Conservation (phyloP, 1,140 invertebrate genomes). For the Brachionus rotundiformis region DNA sequence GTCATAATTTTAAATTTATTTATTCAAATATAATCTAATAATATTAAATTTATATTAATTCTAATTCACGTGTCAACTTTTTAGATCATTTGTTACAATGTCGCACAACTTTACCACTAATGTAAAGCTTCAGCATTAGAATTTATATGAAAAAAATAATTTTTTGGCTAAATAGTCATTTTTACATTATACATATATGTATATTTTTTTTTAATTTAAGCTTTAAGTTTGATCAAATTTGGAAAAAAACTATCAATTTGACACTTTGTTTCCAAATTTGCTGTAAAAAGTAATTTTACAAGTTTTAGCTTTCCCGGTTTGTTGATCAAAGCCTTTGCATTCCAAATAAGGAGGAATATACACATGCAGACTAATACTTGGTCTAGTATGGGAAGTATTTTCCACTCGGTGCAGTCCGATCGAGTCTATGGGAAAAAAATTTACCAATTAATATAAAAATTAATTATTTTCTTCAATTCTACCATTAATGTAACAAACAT, state of each 20-base stretch:
- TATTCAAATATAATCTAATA: background rate
- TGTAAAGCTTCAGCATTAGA: background rate
- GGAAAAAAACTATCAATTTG: background rate
- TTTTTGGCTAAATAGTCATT: background rate
- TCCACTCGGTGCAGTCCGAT: constrained; percentile 92
- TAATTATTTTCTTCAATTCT: constrained; percentile 55
- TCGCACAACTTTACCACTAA: background rate
- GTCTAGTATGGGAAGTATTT: constrained; percentile 83
- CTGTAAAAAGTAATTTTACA: constrained; percentile 73
- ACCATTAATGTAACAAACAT: constrained; percentile 95
- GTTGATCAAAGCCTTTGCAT: constrained; percentile 86
- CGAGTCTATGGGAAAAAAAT: constrained; percentile 1
- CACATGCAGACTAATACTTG: constrained; percentile 86
- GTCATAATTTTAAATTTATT: background rate
- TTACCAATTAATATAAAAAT: background rate
- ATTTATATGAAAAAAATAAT: background rate
- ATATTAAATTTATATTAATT: background rate
- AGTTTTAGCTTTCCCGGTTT: constrained; percentile 75
- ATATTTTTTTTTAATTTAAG: too few relatives aligned
- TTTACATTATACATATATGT: background rate
- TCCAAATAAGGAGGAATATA: constrained; percentile 89
- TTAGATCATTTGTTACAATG: background rate
- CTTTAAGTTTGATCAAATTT: too few relatives aligned
- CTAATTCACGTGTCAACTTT: background rate
- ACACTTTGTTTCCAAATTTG: constrained; percentile 50